phyloP scores from a whole-genome alignment of 92 coral and sea anemone species.

The Phenganax subtilis region DNA sequence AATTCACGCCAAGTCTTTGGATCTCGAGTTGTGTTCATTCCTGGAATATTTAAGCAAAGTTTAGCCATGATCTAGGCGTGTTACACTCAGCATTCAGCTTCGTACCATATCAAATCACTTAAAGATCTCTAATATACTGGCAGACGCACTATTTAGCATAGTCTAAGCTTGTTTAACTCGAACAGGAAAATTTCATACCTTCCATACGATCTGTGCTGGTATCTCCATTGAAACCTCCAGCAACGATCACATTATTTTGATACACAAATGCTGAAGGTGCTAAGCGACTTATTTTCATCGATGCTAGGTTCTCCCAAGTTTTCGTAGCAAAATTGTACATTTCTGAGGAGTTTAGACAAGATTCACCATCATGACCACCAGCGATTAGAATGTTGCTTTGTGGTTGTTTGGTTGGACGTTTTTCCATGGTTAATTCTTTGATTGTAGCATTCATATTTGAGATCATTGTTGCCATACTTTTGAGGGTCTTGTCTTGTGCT shows the following conservation, averaged over 20 bases:
- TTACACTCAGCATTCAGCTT: neutral
- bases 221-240: constrained; percentile 20
- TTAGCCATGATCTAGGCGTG: neutral
- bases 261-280: constrained; percentile 20
- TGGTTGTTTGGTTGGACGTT: constrained; percentile 7
- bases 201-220: constrained; percentile 29
- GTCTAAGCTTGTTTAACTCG: neutral
- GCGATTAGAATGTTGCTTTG: constrained; percentile 13
- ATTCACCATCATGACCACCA: constrained; percentile 30
- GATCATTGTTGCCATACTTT: constrained; percentile 15
- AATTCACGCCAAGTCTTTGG: constrained; percentile 19
- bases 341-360: constrained; percentile 23
- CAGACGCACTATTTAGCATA: too few relatives aligned
- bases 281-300: constrained; percentile 13
- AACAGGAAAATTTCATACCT: neutral
- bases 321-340: constrained; percentile 9
- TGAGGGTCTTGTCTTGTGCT: constrained; percentile 12
- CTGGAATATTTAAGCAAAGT: neutral
- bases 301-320: neutral
- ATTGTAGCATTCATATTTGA: neutral
- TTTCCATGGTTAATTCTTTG: neutral
- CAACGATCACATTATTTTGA: constrained; percentile 18
- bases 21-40: constrained; percentile 9
- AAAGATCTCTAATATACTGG: neutral
- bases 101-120: neutral